These are phyloP conservation scores for Euplexia lucipara DNA, from an alignment of 2,888 invertebrate genomes.

Conservation along the genomic window DNA sequence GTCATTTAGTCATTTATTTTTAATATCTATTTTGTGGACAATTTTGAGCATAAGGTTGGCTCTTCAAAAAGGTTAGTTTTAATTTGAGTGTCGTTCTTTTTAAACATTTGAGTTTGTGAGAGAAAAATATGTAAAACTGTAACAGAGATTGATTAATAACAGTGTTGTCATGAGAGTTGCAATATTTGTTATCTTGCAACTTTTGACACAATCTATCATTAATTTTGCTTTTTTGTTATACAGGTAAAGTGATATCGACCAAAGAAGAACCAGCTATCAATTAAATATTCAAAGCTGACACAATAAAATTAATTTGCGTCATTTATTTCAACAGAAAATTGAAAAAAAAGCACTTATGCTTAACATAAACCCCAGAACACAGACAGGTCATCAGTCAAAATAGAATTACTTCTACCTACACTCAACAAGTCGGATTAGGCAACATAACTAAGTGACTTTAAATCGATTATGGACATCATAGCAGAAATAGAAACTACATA, in stretches of 20 bases:
- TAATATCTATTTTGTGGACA: conserved; percentile 39
- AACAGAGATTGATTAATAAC: background rate
- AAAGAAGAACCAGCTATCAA: conserved; percentile 6
- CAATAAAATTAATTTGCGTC: conserved; percentile 26
- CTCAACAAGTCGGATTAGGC: conserved; percentile 35
- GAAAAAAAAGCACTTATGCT: conserved; percentile 6
- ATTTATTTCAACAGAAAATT: conserved; percentile 11
- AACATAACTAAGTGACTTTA: conserved; percentile 27
- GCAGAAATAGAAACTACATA: conserved; percentile 55
- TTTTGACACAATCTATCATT: too few species aligned
- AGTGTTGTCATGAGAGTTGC: too few species aligned
- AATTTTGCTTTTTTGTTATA: too few species aligned
- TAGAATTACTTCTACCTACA: conserved; percentile 25
- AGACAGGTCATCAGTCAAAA: conserved; percentile 47
- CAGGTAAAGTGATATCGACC: background rate
- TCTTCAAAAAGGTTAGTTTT: background rate
- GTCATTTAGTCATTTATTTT: conserved; percentile 65
- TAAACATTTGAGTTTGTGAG: background rate
- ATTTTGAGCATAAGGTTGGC: conserved; percentile 13
- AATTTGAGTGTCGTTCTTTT: background rate
- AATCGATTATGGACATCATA: conserved; percentile 42
- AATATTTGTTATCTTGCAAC: too few species aligned
- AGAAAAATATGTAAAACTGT: background rate
- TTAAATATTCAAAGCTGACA: conserved; percentile 22
- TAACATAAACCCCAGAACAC: background rate